A percentile compares a stretch with the other conserved stretches of the same genome.
phyloP scores from a whole-genome alignment of 1,140 invertebrate species.

The Calliopsis andreniformis region DNA sequence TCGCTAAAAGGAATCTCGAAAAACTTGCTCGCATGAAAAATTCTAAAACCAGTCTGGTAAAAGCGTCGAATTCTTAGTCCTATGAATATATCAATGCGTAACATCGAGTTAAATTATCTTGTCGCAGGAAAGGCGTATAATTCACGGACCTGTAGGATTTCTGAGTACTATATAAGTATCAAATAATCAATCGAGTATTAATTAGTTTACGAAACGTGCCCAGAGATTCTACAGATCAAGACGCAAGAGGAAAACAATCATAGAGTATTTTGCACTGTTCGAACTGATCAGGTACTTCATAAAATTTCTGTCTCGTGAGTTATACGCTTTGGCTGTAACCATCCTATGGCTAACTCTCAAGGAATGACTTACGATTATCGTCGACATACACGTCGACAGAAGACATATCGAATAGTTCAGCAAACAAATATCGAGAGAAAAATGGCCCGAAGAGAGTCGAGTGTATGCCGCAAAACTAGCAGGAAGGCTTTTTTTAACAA shows the following conservation, averaged over 20 bases:
- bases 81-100: slow-evolving; percentile 30
- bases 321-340: slow-evolving; percentile 13
- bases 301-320: slow-evolving; percentile 10
- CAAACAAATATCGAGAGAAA: not conserved
- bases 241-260: not conserved
- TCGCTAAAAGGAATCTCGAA: slow-evolving; percentile 3
- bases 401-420: not conserved
- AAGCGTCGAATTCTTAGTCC: slow-evolving; percentile 37
- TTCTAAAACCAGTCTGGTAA: slow-evolving; percentile 40
- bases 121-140: slow-evolving; percentile 24
- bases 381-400: slow-evolving; percentile 24
- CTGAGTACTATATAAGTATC: not conserved
- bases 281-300: slow-evolving; percentile 32
- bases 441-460: not conserved
- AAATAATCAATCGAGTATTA: not conserved
- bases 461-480: slow-evolving; percentile 4
- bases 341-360: slow-evolving; percentile 13
- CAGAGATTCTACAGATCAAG: not conserved
- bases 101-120: slow-evolving; percentile 39
- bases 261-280: not conserved
- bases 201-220: not conserved
- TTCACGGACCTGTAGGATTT: not conserved
- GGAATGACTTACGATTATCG: slow-evolving; percentile 45
- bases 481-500: not conserved
- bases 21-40: slow-evolving; percentile 37